A percentile compares a stretch with the other conserved stretches of the same genome.
Conservation (phyloP, 2,888 invertebrate genomes). For the Syrphus vitripennis region DNA sequence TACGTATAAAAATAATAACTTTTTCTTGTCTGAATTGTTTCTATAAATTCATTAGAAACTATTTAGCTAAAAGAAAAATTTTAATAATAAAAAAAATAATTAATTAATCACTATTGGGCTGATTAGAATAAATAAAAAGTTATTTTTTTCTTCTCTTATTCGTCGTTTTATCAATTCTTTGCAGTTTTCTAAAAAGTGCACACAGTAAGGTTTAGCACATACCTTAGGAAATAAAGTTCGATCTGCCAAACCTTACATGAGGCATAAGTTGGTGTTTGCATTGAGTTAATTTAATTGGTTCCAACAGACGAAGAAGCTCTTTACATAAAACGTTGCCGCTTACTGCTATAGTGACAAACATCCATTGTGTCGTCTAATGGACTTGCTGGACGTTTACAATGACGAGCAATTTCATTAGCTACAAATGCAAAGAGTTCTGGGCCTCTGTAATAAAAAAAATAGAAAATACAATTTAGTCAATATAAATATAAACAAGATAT, state of each 20-base stretch:
- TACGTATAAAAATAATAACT: constrained; percentile 58
- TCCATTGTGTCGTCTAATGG: constrained; percentile 89
- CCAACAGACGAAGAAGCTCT: not conserved
- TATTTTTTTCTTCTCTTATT: not conserved
- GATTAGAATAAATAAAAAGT: constrained; percentile 47
- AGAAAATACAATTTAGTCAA: not conserved
- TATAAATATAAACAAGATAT: not conserved
- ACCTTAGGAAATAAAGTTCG: not conserved
- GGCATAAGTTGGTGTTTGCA: constrained; percentile 26
- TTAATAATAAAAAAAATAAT: not conserved
- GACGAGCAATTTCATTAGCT: constrained; percentile 87
- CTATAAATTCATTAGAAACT: constrained; percentile 35
- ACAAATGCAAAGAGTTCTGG: constrained; percentile 88
- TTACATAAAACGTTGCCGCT: constrained; percentile 88
- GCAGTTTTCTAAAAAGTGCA: not conserved
- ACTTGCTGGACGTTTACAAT: constrained; percentile 87
- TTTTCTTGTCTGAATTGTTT: not conserved
- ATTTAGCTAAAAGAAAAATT: constrained; percentile 13
- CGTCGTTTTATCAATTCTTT: constrained; percentile 34
- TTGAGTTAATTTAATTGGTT: constrained; percentile 13
- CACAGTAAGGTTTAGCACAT: not conserved
- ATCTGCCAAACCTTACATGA: not conserved
- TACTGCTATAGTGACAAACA: constrained; percentile 87
- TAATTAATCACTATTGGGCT: constrained; percentile 53
- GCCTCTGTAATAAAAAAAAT: constrained; percentile 74